Percentiles rank a stretch among this genome's conserved stretches.
Conservation (phyloP, 2,797 vertebrate genomes). For the Pteropus rufus region DNA sequence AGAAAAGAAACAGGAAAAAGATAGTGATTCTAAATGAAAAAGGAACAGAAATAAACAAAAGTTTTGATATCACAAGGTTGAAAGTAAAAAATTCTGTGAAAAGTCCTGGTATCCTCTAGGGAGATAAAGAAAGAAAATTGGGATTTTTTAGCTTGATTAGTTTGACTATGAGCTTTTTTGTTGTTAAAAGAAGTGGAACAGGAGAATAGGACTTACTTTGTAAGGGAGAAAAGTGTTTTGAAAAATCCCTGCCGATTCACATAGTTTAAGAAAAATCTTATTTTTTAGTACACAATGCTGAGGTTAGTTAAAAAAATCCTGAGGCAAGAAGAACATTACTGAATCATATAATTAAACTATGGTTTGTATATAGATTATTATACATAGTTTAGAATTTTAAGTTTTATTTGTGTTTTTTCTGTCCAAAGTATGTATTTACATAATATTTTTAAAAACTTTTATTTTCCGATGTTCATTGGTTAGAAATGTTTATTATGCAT, state of each 20-base stretch:
- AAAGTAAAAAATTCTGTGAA: slow-evolving; percentile 77
- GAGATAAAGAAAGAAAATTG: slow-evolving; percentile 69
- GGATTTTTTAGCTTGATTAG: slow-evolving; percentile 77
- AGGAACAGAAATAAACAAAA: slow-evolving; percentile 69
- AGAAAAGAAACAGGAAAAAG: slow-evolving; percentile 59
- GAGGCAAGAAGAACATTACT: not conserved
- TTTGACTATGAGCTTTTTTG: slow-evolving; percentile 74
- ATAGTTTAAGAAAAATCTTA: not conserved
- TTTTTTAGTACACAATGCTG: slow-evolving; percentile 5
- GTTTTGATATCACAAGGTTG: slow-evolving; percentile 69
- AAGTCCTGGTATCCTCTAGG: slow-evolving; percentile 53
- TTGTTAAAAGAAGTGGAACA: slow-evolving; percentile 71
- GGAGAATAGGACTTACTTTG: slow-evolving; percentile 73
- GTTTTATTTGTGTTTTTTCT: not conserved
- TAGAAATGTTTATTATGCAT: not conserved
- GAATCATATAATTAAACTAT: not conserved
- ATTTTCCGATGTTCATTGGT: not conserved
- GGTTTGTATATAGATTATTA: not conserved
- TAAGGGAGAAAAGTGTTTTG: slow-evolving; percentile 75
- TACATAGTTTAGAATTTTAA: not conserved
- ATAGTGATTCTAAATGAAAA: slow-evolving; percentile 79
- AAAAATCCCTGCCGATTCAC: slow-evolving; percentile 73
- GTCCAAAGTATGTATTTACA: not conserved
- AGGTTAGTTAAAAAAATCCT: not conserved
- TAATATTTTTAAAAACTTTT: not conserved